These are phyloP conservation scores for Martes flavigula DNA, from an alignment of 2,797 vertebrate genomes.

Conservation along the genomic window DNA sequence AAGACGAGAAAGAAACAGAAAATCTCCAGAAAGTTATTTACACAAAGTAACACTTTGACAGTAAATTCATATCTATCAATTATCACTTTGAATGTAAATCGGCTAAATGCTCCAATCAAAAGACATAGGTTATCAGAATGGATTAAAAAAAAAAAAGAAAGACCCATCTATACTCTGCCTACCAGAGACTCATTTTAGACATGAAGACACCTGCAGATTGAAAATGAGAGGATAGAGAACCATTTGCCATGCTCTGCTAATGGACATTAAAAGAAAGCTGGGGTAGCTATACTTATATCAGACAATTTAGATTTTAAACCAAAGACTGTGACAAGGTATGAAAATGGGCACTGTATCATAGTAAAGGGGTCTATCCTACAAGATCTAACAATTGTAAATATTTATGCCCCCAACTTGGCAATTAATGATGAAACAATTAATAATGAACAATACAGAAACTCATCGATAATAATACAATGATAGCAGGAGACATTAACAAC, in stretches of 20 bases:
- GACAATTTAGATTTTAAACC: neutral
- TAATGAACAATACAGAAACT: neutral
- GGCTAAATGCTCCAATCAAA: neutral
- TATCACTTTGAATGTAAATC: neutral
- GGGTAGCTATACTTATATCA: neutral
- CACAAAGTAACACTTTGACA: neutral
- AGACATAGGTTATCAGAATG: neutral
- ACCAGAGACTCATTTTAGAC: neutral
- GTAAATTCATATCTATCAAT: neutral
- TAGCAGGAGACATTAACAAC: neutral
- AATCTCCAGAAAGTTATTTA: neutral
- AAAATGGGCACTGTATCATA: neutral
- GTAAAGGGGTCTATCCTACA: neutral
- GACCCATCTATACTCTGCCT: neutral
- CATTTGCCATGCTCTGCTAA: neutral
- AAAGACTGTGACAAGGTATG: neutral
- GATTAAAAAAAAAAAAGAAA: neutral
- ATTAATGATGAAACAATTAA: neutral
- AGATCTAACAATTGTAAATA: neutral
- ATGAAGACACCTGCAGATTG: neutral
- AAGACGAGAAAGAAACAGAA: neutral
- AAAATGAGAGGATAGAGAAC: neutral
- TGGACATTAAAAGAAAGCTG: neutral
- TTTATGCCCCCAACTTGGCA: neutral
- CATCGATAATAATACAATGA: neutral